A percentile compares a stretch with the other conserved stretches of the same genome.
Evolutionary conservation across 2,797 vertebrate genomes (phyloP).

Genomic region (Sparidentex hasta): DNA sequence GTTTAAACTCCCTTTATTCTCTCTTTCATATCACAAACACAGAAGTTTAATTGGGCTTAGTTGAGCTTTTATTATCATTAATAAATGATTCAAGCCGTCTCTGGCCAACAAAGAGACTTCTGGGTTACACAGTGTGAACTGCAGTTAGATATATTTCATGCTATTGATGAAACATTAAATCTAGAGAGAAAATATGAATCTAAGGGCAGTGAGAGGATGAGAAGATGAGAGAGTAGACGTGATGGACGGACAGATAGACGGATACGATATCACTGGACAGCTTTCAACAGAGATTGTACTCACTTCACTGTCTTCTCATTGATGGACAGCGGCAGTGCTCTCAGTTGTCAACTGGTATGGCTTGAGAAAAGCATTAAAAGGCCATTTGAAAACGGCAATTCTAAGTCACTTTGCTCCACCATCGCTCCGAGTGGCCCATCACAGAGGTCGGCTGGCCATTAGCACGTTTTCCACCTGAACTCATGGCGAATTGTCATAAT

Average conservation of each 20-base stretch:
- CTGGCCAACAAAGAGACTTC: neutral
- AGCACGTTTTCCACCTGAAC: conserved; percentile 44
- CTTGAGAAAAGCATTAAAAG: conserved; percentile 62
- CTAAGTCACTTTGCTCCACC: conserved; percentile 47
- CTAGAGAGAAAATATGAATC: conserved; percentile 8
- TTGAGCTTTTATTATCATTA: neutral
- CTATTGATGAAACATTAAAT: conserved; percentile 10
- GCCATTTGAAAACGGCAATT: conserved; percentile 45
- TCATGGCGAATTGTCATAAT: conserved; percentile 41
- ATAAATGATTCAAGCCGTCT: conserved; percentile 1
- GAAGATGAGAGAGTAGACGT: neutral
- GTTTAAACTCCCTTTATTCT: neutral
- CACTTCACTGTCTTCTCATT: conserved; percentile 3
- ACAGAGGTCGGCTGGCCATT: conserved; percentile 43
- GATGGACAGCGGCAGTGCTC: conserved; percentile 14
- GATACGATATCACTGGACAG: neutral
- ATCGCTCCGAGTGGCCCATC: conserved; percentile 30
- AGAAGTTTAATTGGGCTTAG: neutral
- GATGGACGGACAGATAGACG: neutral
- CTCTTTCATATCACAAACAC: conserved; percentile 1
- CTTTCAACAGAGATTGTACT: conserved; percentile 1
- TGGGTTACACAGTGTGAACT: neutral
- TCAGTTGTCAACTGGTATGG: conserved; percentile 35
- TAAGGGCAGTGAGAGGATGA: conserved; percentile 11
- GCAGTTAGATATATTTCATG: neutral